Evolutionary conservation across 2,113 vertebrate species (phyloP).

Genomic region (Lonchura striata): DNA sequence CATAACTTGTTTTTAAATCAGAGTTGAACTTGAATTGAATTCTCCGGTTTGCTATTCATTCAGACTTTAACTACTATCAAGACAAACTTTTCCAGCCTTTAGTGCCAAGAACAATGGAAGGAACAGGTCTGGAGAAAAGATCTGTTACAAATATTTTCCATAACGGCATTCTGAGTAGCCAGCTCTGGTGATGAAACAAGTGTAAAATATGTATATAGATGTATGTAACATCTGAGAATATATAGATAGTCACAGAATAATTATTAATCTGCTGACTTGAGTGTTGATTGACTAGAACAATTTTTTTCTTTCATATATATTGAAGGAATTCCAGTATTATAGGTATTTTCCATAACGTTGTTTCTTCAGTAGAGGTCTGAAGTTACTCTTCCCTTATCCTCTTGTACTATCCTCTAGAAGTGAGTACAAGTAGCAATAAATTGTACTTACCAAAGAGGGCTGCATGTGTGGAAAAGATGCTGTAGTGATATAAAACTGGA

Average conservation of each 20-base stretch:
- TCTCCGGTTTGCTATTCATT: slow-evolving; percentile 49
- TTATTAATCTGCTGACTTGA: neutral
- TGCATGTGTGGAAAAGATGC: neutral
- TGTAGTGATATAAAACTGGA: neutral
- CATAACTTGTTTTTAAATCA: slow-evolving; percentile 7
- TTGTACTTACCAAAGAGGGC: neutral
- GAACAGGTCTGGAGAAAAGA: slow-evolving; percentile 4
- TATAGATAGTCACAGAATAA: neutral
- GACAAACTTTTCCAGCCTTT: slow-evolving; percentile 30
- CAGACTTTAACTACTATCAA: slow-evolving; percentile 33
- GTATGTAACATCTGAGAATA: neutral
- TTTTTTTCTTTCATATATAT: neutral
- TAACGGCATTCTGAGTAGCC: neutral
- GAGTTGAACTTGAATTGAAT: slow-evolving; percentile 30
- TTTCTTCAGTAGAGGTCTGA: neutral
- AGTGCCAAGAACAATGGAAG: neutral
- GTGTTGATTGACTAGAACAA: neutral
- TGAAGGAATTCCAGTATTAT: neutral
- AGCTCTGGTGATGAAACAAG: neutral
- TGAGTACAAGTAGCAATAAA: neutral
- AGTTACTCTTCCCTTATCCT: neutral
- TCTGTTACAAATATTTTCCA: neutral
- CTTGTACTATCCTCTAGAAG: neutral
- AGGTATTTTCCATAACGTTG: neutral
- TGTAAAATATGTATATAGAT: neutral